These are phyloP conservation scores for Strigamia crassipes DNA, from an alignment of 2,888 invertebrate genomes.

Conservation along the genomic window DNA sequence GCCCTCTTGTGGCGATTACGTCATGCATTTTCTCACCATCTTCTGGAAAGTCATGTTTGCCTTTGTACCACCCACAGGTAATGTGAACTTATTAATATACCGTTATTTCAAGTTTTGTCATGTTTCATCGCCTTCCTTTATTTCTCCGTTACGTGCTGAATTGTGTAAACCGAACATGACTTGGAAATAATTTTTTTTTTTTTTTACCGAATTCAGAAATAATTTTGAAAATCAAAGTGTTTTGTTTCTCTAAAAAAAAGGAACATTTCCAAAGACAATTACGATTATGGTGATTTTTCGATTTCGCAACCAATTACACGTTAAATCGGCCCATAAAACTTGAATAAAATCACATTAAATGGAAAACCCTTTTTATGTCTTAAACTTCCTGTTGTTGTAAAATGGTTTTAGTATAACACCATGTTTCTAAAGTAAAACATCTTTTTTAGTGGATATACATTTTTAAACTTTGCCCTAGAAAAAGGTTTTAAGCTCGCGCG, in stretches of 20 bases:
- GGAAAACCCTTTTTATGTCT: too few relatives aligned
- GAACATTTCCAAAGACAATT: too few relatives aligned
- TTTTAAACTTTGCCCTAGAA: too few relatives aligned
- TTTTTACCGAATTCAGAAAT: not conserved
- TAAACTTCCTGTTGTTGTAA: too few relatives aligned
- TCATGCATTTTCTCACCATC: constrained; percentile 92
- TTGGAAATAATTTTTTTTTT: not conserved
- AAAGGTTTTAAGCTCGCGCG: not conserved
- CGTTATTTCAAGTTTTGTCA: not conserved
- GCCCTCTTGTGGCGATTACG: constrained; percentile 88
- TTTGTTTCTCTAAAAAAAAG: too few relatives aligned
- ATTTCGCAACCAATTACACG: too few relatives aligned
- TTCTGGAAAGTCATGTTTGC: constrained; percentile 99
- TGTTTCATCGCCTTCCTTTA: not conserved
- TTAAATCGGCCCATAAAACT: too few relatives aligned
- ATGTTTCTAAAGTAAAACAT: too few relatives aligned
- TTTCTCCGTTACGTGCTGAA: not conserved
- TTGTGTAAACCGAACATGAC: not conserved
- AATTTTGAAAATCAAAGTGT: not conserved
- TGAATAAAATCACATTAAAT: too few relatives aligned
- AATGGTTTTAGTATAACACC: too few relatives aligned
- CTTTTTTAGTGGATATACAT: too few relatives aligned
- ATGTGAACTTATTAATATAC: not conserved
- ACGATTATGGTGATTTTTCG: too few relatives aligned
- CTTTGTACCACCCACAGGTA: constrained; percentile 96